A percentile compares a stretch with the other conserved stretches of the same genome.
phyloP scores from a whole-genome alignment of 2,888 invertebrate genomes.

The Gymnosoma rotundatum region DNA sequence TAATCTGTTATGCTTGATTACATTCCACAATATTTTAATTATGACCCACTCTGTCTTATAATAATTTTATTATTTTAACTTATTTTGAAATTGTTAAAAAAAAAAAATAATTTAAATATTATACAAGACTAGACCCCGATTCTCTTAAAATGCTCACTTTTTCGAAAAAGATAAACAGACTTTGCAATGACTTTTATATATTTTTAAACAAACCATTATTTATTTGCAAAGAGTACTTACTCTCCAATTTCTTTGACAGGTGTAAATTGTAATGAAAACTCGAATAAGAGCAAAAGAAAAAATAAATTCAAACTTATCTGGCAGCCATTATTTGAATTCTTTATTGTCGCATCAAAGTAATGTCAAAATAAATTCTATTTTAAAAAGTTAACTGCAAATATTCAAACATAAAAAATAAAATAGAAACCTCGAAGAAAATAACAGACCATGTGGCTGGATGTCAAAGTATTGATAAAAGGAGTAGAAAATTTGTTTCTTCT shows the following conservation, averaged over 20 bases:
- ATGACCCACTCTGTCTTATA: too few relatives aligned
- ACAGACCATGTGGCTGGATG: slow-evolving; percentile 27
- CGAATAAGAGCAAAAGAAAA: background rate
- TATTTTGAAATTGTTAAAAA: too few relatives aligned
- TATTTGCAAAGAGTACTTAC: background rate
- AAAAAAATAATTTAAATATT: too few relatives aligned
- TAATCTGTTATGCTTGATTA: too few relatives aligned
- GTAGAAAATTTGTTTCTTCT: background rate
- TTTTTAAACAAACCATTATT: too few relatives aligned
- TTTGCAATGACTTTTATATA: too few relatives aligned
- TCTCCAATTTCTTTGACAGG: slow-evolving; percentile 1
- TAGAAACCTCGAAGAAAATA: slow-evolving; percentile 2
- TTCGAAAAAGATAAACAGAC: too few relatives aligned
- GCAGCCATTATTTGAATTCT: too few relatives aligned
- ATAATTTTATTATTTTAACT: too few relatives aligned
- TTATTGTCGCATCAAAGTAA: slow-evolving; percentile 42
- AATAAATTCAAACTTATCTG: background rate
- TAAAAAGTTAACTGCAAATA: slow-evolving; percentile 11
- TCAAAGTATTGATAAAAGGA: background rate
- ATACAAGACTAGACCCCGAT: too few relatives aligned
- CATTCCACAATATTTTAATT: too few relatives aligned
- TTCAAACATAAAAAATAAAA: slow-evolving; percentile 7
- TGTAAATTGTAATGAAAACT: slow-evolving; percentile 17
- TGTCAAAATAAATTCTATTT: slow-evolving; percentile 37
- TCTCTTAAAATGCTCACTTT: too few relatives aligned